Percentiles rank a stretch among this genome's conserved stretches.
Evolutionary conservation across 2,797 vertebrate genomes (phyloP).

Genomic region (Lagocephalus sceleratus): DNA sequence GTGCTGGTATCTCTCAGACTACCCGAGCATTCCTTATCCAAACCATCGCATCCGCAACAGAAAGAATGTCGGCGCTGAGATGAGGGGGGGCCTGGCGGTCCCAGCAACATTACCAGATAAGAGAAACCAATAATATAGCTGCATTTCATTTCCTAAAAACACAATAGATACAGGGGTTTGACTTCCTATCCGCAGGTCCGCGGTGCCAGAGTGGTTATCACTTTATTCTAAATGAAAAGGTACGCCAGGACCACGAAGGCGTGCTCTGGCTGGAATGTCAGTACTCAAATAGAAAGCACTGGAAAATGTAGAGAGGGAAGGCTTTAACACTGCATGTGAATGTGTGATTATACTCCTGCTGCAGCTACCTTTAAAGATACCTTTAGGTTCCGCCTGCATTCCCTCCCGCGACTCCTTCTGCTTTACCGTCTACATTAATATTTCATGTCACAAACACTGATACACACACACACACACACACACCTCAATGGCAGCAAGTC

Average conservation of each 20-base stretch:
- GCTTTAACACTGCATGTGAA: no score
- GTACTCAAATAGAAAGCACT: neutral
- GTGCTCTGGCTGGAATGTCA: slow-evolving; percentile 19
- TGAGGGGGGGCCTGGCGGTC: slow-evolving; percentile 23
- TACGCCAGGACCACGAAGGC: slow-evolving; percentile 5
- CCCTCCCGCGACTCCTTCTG: slow-evolving; percentile 34
- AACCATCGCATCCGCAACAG: slow-evolving; percentile 34
- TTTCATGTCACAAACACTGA: slow-evolving; percentile 50
- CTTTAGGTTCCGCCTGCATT: slow-evolving; percentile 23
- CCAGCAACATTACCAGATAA: slow-evolving; percentile 71
- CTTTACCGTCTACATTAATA: slow-evolving; percentile 52
- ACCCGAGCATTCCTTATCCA: slow-evolving; percentile 53
- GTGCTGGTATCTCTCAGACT: slow-evolving; percentile 38
- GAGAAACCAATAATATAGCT: slow-evolving; percentile 69
- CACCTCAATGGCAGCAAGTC: slow-evolving; percentile 14
- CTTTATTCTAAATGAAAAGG: slow-evolving; percentile 30
- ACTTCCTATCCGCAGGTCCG: slow-evolving; percentile 43
- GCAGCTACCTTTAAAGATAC: slow-evolving; percentile 7
- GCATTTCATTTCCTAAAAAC: slow-evolving; percentile 79
- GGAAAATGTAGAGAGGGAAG: no score
- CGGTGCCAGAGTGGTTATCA: slow-evolving; percentile 34
- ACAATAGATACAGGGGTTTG: slow-evolving; percentile 40
- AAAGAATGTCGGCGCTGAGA: slow-evolving; percentile 16
- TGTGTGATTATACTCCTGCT: neutral
- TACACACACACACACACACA: slow-evolving; percentile 22